phyloP scores from a whole-genome alignment of 2,113 vertebrate genomes.

The human region DNA sequence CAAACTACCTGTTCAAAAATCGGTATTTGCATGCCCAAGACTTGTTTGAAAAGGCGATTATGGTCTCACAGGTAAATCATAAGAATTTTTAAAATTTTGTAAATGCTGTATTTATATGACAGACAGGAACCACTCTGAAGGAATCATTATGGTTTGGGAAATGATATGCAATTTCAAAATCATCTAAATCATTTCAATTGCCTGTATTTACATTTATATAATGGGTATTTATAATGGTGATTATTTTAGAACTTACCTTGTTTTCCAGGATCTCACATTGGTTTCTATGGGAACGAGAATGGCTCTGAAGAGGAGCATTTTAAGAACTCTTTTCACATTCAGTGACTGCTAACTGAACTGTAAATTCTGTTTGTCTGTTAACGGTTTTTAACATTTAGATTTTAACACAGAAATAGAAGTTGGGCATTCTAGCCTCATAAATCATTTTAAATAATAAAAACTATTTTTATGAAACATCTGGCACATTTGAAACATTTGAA shows the following conservation, averaged over 20 bases:
- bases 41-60: conserved; percentile 78
- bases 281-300: conserved; percentile 80
- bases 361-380: conserved; percentile 73
- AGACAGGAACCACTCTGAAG: conserved; percentile 80
- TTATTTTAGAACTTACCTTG: conserved; percentile 82
- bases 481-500: conserved; percentile 51
- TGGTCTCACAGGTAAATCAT: conserved; percentile 78
- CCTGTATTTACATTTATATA: conserved; percentile 83
- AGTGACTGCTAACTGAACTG: conserved; percentile 75
- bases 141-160: conserved; percentile 81
- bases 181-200: conserved; percentile 83
- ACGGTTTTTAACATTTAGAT: conserved; percentile 66
- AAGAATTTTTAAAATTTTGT: conserved; percentile 80
- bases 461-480: conserved; percentile 74
- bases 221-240: conserved; percentile 83
- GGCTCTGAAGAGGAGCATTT: conserved; percentile 73
- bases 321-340: conserved; percentile 77
- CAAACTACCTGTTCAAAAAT: conserved; percentile 61
- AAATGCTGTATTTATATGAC: conserved; percentile 82
- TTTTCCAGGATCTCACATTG: conserved; percentile 77
- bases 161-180: conserved; percentile 83
- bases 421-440: conserved; percentile 54
- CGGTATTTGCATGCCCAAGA: conserved; percentile 75
- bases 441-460: conserved; percentile 69
- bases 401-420: conserved; percentile 70